phyloP scores from a whole-genome alignment of 2,888 invertebrate species.

The Calephelis perditalis region DNA sequence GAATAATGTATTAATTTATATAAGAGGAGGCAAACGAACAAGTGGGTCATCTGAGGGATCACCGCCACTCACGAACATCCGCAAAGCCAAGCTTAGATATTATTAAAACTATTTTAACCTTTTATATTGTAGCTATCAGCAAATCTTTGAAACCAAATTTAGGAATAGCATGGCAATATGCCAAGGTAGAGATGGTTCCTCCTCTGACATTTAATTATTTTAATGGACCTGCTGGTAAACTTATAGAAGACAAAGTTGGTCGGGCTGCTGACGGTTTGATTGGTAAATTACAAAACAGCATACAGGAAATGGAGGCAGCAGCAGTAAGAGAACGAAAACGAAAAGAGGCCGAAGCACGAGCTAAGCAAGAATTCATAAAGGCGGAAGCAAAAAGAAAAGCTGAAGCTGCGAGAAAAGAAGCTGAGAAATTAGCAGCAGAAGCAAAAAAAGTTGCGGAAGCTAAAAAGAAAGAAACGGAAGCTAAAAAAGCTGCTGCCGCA shows the following conservation, averaged over 20 bases:
- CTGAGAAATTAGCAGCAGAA: conserved; percentile 25
- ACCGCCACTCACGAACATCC: too few relatives aligned
- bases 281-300: conserved; percentile 33
- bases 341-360: conserved; percentile 42
- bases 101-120: neutral
- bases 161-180: conserved; percentile 51
- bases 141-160: conserved; percentile 38
- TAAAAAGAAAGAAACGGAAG: conserved; percentile 25
- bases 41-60: too few relatives aligned
- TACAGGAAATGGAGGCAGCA: conserved; percentile 45
- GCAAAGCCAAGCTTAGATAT: too few relatives aligned
- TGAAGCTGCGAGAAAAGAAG: conserved; percentile 34
- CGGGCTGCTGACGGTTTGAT: conserved; percentile 38
- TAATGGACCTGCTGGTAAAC: conserved; percentile 39
- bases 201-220: conserved; percentile 44
- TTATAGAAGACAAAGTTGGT: conserved; percentile 41
- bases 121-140: conserved; percentile 44
- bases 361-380: conserved; percentile 40
- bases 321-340: conserved; percentile 34
- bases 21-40: too few relatives aligned
- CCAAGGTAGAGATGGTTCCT: conserved; percentile 61
- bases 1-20: too few relatives aligned
- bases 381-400: conserved; percentile 38
- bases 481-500: conserved; percentile 22
- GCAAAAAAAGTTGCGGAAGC: conserved; percentile 19